These are phyloP conservation scores for Sebastes hopkinsi DNA, from an alignment of 2,797 vertebrate genomes.

Conservation along the genomic window DNA sequence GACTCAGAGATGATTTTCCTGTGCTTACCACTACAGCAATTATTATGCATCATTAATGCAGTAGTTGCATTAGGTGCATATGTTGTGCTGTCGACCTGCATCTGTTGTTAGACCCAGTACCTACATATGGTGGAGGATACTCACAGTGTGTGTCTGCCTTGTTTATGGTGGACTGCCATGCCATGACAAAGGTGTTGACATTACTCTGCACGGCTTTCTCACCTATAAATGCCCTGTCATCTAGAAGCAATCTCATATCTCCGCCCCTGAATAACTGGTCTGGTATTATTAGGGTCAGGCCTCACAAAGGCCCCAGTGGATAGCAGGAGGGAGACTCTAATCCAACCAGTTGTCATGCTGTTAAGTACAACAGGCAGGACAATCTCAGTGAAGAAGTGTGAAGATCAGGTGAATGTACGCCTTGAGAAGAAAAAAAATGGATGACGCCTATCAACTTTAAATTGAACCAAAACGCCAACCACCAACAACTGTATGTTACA, in stretches of 20 bases:
- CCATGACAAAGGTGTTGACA: constrained; percentile 45
- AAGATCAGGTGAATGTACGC: neutral
- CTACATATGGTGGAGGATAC: constrained; percentile 37
- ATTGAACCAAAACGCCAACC: neutral
- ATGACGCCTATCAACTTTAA: neutral
- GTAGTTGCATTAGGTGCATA: constrained; percentile 38
- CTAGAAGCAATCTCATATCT: constrained; percentile 39
- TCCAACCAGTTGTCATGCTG: constrained; percentile 1
- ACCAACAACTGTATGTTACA: neutral
- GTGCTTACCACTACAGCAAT: constrained; percentile 23
- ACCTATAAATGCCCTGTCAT: constrained; percentile 57
- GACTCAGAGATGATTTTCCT: neutral
- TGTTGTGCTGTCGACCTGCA: constrained; percentile 58
- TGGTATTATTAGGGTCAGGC: constrained; percentile 23
- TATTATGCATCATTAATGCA: constrained; percentile 60
- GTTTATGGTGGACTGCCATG: constrained; percentile 19
- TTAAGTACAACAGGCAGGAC: neutral
- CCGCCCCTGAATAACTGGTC: constrained; percentile 25
- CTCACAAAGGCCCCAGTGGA: constrained; percentile 23
- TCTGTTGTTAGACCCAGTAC: constrained; percentile 34
- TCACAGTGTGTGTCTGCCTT: neutral
- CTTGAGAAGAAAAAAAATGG: neutral
- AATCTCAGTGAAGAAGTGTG: constrained; percentile 1
- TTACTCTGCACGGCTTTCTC: constrained; percentile 34
- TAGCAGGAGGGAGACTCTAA: neutral